Evolutionary conservation across 2,888 invertebrate species (phyloP).

Genomic region (Drosophila koepferae): DNA sequence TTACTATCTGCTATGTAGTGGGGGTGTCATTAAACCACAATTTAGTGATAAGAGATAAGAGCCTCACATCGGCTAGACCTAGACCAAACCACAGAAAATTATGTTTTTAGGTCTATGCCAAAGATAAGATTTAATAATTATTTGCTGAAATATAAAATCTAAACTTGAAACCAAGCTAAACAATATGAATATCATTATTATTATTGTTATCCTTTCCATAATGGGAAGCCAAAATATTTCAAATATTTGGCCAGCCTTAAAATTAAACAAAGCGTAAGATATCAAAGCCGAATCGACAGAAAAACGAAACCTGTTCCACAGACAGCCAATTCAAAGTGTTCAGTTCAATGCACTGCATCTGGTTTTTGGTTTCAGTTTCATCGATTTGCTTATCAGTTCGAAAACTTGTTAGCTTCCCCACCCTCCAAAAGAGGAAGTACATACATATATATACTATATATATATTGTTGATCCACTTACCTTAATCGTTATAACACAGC

Average conservation of each 20-base stretch:
- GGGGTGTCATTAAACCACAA: slow-evolving; percentile 30
- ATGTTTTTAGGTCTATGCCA: background rate
- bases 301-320: slow-evolving; percentile 45
- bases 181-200: too few species aligned
- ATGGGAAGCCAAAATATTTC: background rate
- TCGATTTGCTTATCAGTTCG: slow-evolving; percentile 52
- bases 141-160: background rate
- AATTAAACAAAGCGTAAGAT: slow-evolving; percentile 17
- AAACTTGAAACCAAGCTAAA: background rate
- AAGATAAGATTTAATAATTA: background rate
- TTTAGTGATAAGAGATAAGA: slow-evolving; percentile 35
- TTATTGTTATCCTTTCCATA: background rate
- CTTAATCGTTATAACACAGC: slow-evolving; percentile 92
- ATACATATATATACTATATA: background rate
- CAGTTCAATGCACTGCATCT: slow-evolving; percentile 49
- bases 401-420: slow-evolving; percentile 38
- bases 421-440: slow-evolving; percentile 12
- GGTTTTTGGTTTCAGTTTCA: slow-evolving; percentile 21
- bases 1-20: slow-evolving; percentile 18
- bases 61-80: background rate
- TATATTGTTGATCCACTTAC: slow-evolving; percentile 85
- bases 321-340: slow-evolving; percentile 3
- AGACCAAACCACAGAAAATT: slow-evolving; percentile 3
- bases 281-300: slow-evolving; percentile 21
- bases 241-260: slow-evolving; percentile 17